These are phyloP conservation scores for Ochropleura plecta DNA, from an alignment of 2,888 invertebrate genomes.

Conservation along the genomic window DNA sequence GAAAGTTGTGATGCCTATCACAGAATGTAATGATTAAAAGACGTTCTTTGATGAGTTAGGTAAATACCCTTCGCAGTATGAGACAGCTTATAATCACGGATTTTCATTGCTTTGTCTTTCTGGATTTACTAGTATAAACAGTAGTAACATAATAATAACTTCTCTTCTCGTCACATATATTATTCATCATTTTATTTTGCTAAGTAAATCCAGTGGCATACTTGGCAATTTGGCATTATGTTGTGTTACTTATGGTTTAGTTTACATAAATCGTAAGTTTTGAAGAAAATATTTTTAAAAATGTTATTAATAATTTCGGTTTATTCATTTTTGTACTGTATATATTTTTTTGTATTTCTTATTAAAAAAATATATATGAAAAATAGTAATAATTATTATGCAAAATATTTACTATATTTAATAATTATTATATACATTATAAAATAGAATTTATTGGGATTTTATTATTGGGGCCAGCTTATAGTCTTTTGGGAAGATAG, in stretches of 20 bases:
- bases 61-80: constrained; percentile 12
- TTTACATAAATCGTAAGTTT: background rate
- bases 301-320: no score
- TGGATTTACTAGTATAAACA: background rate
- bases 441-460: no score
- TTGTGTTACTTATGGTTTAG: background rate
- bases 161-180: background rate
- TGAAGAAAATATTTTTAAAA: background rate
- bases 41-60: constrained; percentile 16
- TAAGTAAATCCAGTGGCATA: background rate
- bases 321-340: no score
- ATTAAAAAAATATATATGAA: no score
- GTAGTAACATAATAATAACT: background rate
- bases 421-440: no score
- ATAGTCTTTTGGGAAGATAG: no score
- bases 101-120: constrained; percentile 5
- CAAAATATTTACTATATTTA: no score
- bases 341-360: no score
- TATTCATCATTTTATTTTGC: background rate
- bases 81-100: constrained; percentile 5
- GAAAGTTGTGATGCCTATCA: constrained; percentile 55
- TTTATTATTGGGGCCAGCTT: no score
- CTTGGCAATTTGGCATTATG: background rate
- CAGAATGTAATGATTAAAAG: constrained; percentile 31
- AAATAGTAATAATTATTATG: no score